Conservation (phyloP, 2,888 invertebrate genomes). For the Catocala fraxini region DNA sequence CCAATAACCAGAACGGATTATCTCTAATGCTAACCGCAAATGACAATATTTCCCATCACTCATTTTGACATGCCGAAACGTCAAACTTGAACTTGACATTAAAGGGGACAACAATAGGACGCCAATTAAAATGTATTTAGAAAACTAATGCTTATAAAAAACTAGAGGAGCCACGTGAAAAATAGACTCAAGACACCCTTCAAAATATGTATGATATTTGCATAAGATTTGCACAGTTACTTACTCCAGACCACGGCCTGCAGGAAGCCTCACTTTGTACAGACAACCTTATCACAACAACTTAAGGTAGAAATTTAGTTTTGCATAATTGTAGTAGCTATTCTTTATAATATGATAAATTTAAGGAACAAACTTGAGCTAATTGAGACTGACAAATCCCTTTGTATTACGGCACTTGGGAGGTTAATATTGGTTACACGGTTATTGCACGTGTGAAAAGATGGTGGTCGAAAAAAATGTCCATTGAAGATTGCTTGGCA, state of each 20-base stretch:
- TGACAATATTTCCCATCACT: constrained; percentile 62
- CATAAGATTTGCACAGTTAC: constrained; percentile 24
- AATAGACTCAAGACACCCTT: constrained; percentile 40
- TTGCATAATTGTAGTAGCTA: constrained; percentile 40
- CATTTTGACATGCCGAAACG: constrained; percentile 58
- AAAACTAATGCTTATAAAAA: constrained; percentile 67
- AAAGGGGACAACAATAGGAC: constrained; percentile 56
- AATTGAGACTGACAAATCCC: constrained; percentile 69
- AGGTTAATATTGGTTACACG: constrained; percentile 52
- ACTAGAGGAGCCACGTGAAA: constrained; percentile 37
- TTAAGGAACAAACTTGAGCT: constrained; percentile 56
- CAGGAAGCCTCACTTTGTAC: not conserved
- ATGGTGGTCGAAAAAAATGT: constrained; percentile 42
- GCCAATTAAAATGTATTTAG: constrained; percentile 80
- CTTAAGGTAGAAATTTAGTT: constrained; percentile 25
- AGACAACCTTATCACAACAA: constrained; percentile 2
- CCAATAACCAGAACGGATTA: constrained; percentile 49
- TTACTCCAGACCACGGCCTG: not conserved
- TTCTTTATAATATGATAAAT: constrained; percentile 59
- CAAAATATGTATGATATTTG: constrained; percentile 39
- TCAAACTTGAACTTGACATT: constrained; percentile 56
- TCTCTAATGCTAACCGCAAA: constrained; percentile 50
- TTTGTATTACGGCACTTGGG: constrained; percentile 62
- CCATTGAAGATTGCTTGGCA: constrained; percentile 31
- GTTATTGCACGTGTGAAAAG: constrained; percentile 53